Evolutionary conservation across 2,888 invertebrate species (phyloP), one percentile per base, ranked within the genome.

Genomic region (Bhutanitis thaidina): DNA sequence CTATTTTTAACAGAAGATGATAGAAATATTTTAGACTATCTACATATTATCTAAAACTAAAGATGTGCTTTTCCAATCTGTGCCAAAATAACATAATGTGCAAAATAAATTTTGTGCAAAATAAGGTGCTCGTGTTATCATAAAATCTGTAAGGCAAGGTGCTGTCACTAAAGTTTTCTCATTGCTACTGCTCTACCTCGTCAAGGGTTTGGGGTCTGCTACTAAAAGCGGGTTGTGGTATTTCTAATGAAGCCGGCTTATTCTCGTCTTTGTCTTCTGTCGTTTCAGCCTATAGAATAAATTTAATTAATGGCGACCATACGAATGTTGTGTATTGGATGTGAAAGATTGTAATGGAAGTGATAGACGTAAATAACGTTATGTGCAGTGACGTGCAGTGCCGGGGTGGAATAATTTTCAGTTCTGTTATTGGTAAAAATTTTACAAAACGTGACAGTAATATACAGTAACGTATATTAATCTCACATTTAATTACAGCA

Each of bases 241-340:
- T 77, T 72, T 69, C 79, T 77, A 87, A 75, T 59, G 80, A 73
- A 56, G 77, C 70, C 62, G 72, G 71, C 66, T 68, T 82, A 71
- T 56, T 69, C 65, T 76, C 74, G 52, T 75, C 72, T 66, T 73
- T 82, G 59, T 67, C 74, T 63, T 77, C 80, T 69, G 74, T 74
- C 53, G 71, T 62, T 57, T 82, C 83, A 75, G 84, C 87, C 88
- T 89, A 88, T 58, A 82, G 74, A 85, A 69, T 74, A 82, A 78
- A 79, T 74, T 68, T 54, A 37, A 71, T 80, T 77, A 79, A 64
- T 78, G 83, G 82, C 84, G 80, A 87, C 79, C 78, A 57, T 79
- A 80, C 79, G 77, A 43, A 29, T 49, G 43, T 50, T 16, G 47
- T n/a, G 37, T 14, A 2, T 37, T 4, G 25, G 47, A 53, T 9